Evolutionary conservation across 1,140 invertebrate species (phyloP).

Genomic region (Platyscapa corneri): DNA sequence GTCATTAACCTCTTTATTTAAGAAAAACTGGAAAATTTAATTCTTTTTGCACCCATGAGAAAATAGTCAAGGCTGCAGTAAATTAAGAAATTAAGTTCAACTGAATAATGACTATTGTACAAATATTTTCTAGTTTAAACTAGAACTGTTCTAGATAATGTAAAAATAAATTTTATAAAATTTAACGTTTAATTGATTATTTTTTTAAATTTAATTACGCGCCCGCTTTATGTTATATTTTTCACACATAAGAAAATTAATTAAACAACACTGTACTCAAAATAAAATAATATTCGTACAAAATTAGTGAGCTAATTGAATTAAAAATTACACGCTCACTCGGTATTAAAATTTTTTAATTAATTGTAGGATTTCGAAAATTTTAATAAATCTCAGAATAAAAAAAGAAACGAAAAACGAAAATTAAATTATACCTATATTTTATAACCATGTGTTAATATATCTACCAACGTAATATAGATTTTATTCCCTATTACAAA

Average conservation of each 20-base stretch:
- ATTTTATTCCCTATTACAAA: too few species aligned
- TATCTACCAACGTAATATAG: too few species aligned
- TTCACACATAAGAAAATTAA: background rate
- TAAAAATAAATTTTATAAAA: background rate
- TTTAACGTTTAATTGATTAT: background rate
- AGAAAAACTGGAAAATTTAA: background rate
- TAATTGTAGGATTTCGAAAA: too few species aligned
- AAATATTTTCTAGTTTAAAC: background rate
- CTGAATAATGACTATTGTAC: background rate
- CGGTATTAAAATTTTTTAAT: too few species aligned
- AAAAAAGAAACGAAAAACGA: too few species aligned
- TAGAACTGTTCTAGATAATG: background rate
- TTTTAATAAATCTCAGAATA: too few species aligned
- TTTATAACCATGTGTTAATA: too few species aligned
- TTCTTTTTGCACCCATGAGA: background rate
- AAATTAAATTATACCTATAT: too few species aligned
- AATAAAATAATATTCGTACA: background rate
- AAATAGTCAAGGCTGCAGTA: background rate
- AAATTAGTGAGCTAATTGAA: background rate
- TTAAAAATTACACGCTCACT: background rate
- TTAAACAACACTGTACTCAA: background rate
- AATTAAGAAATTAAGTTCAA: slow-evolving; percentile 31
- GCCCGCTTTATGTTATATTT: background rate
- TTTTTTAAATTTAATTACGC: background rate
- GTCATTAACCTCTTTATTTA: background rate